phyloP scores from a whole-genome alignment of 2,888 invertebrate genomes.

The Oscheius sp. region DNA sequence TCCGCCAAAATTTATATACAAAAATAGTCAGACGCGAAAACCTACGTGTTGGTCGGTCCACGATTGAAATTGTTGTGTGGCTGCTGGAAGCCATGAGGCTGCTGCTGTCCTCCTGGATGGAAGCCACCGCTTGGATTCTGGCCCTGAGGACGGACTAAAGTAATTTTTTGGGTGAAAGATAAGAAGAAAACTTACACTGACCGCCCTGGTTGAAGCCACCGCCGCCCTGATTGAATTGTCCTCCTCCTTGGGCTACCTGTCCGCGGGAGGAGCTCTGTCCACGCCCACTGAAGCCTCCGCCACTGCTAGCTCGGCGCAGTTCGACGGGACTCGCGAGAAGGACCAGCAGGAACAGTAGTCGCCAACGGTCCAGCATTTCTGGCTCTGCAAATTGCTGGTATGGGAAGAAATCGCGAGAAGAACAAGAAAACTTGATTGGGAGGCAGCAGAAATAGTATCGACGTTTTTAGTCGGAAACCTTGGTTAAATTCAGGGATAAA shows the following conservation, averaged over 20 bases:
- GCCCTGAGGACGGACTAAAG: constrained; percentile 23
- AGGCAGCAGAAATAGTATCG: too few relatives aligned
- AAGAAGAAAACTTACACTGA: neutral
- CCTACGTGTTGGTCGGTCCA: constrained; percentile 14
- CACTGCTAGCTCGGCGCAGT: neutral
- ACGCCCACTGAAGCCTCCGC: constrained; percentile 9
- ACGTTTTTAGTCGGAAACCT: too few relatives aligned
- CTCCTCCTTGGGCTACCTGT: constrained; percentile 11
- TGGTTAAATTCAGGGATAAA: too few relatives aligned
- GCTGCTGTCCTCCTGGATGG: constrained; percentile 3
- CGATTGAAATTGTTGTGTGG: constrained; percentile 28
- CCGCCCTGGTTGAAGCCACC: constrained; percentile 3
- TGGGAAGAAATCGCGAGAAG: too few relatives aligned
- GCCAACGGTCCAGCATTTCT: neutral
- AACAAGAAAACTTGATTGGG: too few relatives aligned
- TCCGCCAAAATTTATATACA: neutral
- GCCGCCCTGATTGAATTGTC: neutral
- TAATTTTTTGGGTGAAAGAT: neutral
- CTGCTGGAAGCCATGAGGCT: constrained; percentile 2
- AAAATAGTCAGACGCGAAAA: neutral
- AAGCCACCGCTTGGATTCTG: neutral
- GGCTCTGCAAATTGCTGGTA: neutral
- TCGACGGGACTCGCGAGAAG: neutral
- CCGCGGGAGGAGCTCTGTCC: constrained; percentile 19
- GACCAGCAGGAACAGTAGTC: neutral